A percentile compares a stretch with the other conserved stretches of the same genome.
Conservation (phyloP, 1,140 invertebrate genomes). For the Hestina assimilis region DNA sequence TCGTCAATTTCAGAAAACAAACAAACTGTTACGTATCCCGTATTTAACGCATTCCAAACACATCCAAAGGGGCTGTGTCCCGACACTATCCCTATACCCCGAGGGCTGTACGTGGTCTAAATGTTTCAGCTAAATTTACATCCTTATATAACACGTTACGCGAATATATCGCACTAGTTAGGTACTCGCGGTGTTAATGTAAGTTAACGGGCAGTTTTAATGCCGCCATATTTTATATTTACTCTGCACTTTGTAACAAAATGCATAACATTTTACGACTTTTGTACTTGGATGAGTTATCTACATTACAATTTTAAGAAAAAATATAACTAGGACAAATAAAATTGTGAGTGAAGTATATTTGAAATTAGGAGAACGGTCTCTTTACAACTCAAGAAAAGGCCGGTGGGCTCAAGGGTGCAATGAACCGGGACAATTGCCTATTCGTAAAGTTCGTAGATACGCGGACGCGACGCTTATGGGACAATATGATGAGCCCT, state of each 20-base stretch:
- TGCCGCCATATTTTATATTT: slow-evolving; percentile 1
- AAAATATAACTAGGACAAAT: slow-evolving; percentile 12
- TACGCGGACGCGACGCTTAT: slow-evolving; percentile 34
- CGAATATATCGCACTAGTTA: slow-evolving; percentile 24
- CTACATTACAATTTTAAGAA: background rate
- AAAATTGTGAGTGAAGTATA: slow-evolving; percentile 16
- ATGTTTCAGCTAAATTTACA: slow-evolving; percentile 63
- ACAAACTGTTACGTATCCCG: slow-evolving; percentile 34
- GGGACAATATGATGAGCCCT: slow-evolving; percentile 39
- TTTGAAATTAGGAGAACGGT: slow-evolving; percentile 27
- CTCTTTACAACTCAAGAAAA: slow-evolving; percentile 28
- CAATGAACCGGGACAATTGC: slow-evolving; percentile 57
- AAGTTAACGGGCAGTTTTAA: slow-evolving; percentile 11
- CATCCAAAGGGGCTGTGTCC: slow-evolving; percentile 36
- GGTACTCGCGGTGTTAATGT: slow-evolving; percentile 10
- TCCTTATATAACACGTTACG: slow-evolving; percentile 33
- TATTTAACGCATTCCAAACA: slow-evolving; percentile 65
- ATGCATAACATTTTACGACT: slow-evolving; percentile 2
- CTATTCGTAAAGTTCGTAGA: slow-evolving; percentile 55
- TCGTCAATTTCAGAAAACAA: slow-evolving; percentile 44
- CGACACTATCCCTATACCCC: slow-evolving; percentile 32
- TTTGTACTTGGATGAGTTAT: background rate
- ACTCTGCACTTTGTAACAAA: slow-evolving; percentile 2
- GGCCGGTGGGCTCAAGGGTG: slow-evolving; percentile 45
- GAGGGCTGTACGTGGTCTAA: slow-evolving; percentile 55